phyloP scores from a whole-genome alignment of 2,113 vertebrate genomes.

The Empidonax traillii region DNA sequence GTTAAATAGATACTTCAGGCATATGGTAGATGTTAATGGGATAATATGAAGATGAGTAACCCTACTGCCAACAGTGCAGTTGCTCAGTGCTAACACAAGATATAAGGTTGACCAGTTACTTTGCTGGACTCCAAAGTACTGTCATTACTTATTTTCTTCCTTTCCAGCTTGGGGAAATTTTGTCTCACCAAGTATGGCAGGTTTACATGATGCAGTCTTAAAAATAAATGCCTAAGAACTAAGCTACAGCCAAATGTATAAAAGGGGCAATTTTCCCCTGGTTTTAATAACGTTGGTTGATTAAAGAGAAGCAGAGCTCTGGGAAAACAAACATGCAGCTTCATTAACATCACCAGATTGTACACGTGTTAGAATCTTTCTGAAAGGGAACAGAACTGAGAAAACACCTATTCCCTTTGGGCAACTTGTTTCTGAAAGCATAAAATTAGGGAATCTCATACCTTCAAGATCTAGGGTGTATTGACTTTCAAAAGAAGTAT shows the following conservation, averaged over 20 bases:
- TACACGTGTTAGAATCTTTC: neutral
- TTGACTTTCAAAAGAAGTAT: neutral
- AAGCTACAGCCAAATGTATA: neutral
- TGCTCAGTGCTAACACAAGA: neutral
- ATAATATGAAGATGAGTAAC: neutral
- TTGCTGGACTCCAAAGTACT: neutral
- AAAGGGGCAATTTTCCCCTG: neutral
- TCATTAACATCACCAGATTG: neutral
- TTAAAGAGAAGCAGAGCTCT: neutral
- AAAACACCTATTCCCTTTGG: neutral
- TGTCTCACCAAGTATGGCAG: neutral
- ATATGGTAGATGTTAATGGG: conserved; percentile 3
- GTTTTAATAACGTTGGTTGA: neutral
- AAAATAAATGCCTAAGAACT: neutral
- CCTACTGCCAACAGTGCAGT: neutral
- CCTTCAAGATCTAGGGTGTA: neutral
- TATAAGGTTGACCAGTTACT: neutral
- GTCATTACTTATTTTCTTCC: neutral
- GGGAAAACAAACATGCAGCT: neutral
- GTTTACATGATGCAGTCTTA: neutral
- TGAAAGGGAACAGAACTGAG: neutral
- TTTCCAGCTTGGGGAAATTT: neutral
- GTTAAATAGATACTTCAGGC: neutral
- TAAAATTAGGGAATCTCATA: neutral
- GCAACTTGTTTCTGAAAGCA: neutral